These are phyloP conservation scores for Peromyscus leucopus DNA, from an alignment of 2,113 vertebrate species.

Conservation along the genomic window DNA sequence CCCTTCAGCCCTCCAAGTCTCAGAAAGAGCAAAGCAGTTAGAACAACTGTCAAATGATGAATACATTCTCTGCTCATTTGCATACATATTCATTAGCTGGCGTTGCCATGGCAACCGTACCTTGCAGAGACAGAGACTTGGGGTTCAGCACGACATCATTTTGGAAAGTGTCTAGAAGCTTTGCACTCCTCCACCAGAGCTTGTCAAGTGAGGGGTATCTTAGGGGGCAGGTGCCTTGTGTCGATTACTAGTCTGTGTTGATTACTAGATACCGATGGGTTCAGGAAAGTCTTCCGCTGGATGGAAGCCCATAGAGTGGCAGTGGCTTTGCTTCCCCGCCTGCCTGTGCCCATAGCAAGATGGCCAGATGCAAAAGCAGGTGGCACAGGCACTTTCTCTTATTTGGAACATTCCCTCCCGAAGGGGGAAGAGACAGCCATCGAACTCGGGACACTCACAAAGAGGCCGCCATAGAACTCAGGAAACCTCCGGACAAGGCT, in stretches of 20 bases:
- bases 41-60: conserved; percentile 57
- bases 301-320: neutral
- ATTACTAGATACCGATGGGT: neutral
- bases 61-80: conserved; percentile 69
- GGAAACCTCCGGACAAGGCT: neutral
- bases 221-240: neutral
- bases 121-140: conserved; percentile 58
- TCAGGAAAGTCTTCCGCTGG: neutral
- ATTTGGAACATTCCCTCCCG: neutral
- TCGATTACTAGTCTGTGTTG: neutral
- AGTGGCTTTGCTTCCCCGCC: neutral
- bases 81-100: conserved; percentile 72
- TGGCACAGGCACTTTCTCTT: neutral
- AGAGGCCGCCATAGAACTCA: neutral
- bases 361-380: neutral
- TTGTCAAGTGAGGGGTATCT: conserved; percentile 31
- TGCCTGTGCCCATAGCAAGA: neutral
- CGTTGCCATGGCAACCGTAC: conserved; percentile 70
- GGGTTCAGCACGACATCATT: conserved; percentile 42
- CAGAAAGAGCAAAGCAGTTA: conserved; percentile 58
- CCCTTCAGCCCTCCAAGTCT: neutral
- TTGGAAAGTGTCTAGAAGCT: conserved; percentile 55
- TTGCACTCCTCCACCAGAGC: neutral
- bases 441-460: neutral
- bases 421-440: neutral